Conservation (phyloP, 2,797 vertebrate genomes). For the Sus cebifrons region DNA sequence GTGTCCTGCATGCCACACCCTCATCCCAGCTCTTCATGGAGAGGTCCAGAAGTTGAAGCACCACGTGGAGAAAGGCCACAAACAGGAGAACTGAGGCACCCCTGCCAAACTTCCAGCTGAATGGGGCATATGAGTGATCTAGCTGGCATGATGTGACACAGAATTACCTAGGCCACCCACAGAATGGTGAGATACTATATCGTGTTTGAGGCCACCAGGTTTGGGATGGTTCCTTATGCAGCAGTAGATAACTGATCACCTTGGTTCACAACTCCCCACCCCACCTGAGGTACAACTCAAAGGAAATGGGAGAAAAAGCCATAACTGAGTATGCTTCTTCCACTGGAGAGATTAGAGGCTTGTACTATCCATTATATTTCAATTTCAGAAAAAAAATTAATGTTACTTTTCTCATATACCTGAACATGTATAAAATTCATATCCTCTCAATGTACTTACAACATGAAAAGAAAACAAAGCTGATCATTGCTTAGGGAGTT, state of each 20-base stretch:
- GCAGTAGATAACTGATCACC: not conserved
- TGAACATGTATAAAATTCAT: not conserved
- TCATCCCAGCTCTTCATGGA: not conserved
- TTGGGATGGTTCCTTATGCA: not conserved
- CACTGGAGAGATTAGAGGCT: not conserved
- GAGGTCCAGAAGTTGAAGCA: not conserved
- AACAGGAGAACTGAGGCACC: not conserved
- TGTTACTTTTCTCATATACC: not conserved
- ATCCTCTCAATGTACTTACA: accelerated
- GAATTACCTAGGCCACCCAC: not conserved
- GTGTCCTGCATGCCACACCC: not conserved
- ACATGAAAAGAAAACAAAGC: not conserved
- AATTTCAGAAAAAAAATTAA: not conserved
- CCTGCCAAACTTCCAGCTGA: not conserved
- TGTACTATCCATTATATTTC: no score
- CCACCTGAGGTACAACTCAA: not conserved
- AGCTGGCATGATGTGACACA: accelerated
- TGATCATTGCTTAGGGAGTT: not conserved
- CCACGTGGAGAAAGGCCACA: not conserved
- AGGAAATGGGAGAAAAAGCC: not conserved
- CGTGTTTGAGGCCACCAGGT: not conserved
- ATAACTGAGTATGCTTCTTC: not conserved
- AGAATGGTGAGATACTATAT: not conserved
- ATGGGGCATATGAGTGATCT: not conserved
- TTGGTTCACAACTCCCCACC: not conserved